Evolutionary conservation across 1,140 invertebrate genomes (phyloP), one percentile per base, ranked within the genome.

Genomic region (Bombus terrestris): DNA sequence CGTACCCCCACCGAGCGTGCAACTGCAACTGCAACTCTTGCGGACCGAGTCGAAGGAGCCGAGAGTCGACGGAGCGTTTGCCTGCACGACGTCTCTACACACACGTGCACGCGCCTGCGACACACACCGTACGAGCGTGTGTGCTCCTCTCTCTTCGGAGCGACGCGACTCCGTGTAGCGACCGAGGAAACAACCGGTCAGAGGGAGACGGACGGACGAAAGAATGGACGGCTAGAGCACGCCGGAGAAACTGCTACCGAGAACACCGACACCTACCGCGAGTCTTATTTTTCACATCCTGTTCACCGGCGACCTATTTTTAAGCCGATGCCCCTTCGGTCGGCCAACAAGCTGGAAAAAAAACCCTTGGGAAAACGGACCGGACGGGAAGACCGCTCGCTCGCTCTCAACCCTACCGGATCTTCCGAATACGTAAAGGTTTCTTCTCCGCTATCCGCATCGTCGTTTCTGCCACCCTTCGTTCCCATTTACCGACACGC

Each of bases 261-360:
- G 78, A 85, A 73, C 78, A 74, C 71, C 35, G 47, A 86, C 72
- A 82, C 72, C 72, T 86, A 79, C 75, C 75, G 76, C 83, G 37
- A 80, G 39, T 71, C 85, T 83, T 83, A 77, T 86, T 76, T 83
- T 81, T 82, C 89, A 72, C 88, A 88, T 91, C 89, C 88, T 91
- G 86, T 41, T 59, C 87, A 89, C 81, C 90, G 89, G 83, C 92
- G 92, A 93, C 92, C 92, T 93, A 93, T 93, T 93, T 93, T 92
- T 92, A 62, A 78, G 35, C 35, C 57, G 75, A 78, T 62, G 35
- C 35, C 53, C 57, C 15, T n/a, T 18, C 64, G 15, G 22, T 10
- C 69, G 1, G 4, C 22, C 22, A 28, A n/a, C 39, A 1, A n/a
- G 28, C n/a, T 15, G 41, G 12, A 13, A 43, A 73, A 76, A 59